Percentiles rank a stretch among this genome's conserved stretches.
Evolutionary conservation across 2,888 invertebrate genomes (phyloP).

Genomic region (Tetragnatha montana): DNA sequence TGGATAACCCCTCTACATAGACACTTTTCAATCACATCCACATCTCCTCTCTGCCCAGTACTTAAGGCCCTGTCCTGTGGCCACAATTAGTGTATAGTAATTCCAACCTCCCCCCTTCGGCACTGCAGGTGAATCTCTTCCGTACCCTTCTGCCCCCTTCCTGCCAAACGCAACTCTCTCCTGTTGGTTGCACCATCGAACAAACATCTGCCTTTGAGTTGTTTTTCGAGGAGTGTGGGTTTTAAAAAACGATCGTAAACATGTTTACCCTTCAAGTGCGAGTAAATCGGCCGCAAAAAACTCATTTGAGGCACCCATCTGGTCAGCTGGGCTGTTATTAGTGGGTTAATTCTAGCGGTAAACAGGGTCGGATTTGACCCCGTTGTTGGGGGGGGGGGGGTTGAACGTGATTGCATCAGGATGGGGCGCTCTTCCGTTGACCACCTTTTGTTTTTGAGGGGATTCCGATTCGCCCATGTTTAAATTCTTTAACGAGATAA

Average conservation of each 20-base stretch:
- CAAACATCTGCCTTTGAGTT: constrained; percentile 42
- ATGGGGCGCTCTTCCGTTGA: background rate
- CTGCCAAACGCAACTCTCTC: background rate
- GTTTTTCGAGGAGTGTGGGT: constrained; percentile 15
- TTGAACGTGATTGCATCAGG: background rate
- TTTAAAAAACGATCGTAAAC: constrained; percentile 54
- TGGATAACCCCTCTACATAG: no score
- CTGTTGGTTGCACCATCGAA: background rate
- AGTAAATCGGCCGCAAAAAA: constrained; percentile 32
- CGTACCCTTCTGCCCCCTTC: constrained; percentile 4
- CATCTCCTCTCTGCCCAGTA: background rate
- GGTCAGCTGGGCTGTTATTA: background rate
- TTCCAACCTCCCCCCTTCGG: background rate
- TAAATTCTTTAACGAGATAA: no score
- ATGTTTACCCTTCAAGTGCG: constrained; percentile 53
- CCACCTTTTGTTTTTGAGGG: no score
- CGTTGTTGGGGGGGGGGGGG: background rate
- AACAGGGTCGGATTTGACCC: background rate
- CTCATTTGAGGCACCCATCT: constrained; percentile 22
- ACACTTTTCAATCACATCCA: background rate
- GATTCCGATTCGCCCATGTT: no score
- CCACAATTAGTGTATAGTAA: no score
- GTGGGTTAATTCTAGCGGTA: background rate
- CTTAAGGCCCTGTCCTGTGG: background rate
- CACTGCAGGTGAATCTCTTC: background rate